Evolutionary conservation across 2,888 invertebrate species (phyloP).

Genomic region (Encarsia formosa): DNA sequence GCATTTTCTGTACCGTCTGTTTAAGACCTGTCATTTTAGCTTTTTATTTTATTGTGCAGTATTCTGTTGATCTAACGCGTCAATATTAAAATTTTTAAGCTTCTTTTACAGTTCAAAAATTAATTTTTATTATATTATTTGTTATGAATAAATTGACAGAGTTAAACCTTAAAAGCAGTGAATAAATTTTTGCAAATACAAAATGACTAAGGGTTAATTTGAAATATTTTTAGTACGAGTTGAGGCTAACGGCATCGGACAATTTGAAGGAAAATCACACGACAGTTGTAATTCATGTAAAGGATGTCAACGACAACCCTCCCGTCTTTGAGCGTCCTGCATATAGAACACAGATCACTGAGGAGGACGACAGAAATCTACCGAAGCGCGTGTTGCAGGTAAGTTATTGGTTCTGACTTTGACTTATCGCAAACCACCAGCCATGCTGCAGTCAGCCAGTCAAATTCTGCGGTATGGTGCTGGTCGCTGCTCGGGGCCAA

Average conservation of each 20-base stretch:
- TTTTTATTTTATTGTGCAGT: no score
- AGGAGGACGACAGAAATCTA: constrained; percentile 90
- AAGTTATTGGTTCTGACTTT: constrained; percentile 12
- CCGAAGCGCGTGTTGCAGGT: constrained; percentile 91
- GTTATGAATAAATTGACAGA: no score
- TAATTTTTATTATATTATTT: no score
- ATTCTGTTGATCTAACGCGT: no score
- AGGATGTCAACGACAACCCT: constrained; percentile 97
- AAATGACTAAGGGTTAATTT: no score
- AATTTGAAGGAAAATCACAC: constrained; percentile 97
- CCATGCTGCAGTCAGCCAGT: neutral
- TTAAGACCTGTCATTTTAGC: no score
- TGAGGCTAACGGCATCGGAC: constrained; percentile 90
- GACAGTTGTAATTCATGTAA: constrained; percentile 93
- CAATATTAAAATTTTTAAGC: no score
- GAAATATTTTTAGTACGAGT: constrained; percentile 77
- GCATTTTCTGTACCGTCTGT: no score
- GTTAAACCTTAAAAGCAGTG: no score
- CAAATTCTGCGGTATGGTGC: neutral
- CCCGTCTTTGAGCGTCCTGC: constrained; percentile 94
- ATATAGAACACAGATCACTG: constrained; percentile 92
- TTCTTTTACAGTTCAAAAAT: no score
- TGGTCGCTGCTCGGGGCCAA: constrained; percentile 1
- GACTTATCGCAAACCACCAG: no score
- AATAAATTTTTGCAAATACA: no score